Evolutionary conservation across 2,888 invertebrate species (phyloP), one percentile per base, ranked within the genome.

Genomic region (Blastobasis lacticolella): DNA sequence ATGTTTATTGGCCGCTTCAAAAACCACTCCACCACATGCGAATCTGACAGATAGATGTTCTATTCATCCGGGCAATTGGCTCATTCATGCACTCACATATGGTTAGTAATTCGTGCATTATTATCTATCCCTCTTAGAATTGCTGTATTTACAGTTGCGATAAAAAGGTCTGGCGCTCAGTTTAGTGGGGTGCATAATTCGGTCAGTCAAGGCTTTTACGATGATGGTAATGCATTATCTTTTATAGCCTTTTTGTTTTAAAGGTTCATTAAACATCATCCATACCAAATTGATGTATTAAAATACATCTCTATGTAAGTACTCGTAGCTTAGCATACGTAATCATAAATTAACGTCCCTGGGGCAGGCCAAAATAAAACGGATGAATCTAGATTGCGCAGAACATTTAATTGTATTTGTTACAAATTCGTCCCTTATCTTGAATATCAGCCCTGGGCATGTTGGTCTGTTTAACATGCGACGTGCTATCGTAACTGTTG

Each of bases 81-180:
- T 66, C 62, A 67, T 69, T 67, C 66, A 59, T 67, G 58, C 69
- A 63, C 79, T 59, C 69, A 63, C 80, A 78, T 78, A 76, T 78
- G 79, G 69, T 67, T 57, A 56, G 63, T 68, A 69, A 71, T 73
- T 64, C 56, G 56, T 57, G 23, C 59, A 54, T 66, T 67, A 67
- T 71, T 67, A 68, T 71, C 60, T 58, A 53, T 56, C 66, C 69
- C 71, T 69, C 59, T 54, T 60, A 60, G 59, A 59, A 62, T 60
- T 61, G 59, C 47, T n/a, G 46, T 49, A 49, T 53, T 50, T 54
- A 51, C 48, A 42, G 43, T 51, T 49, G 8, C 45, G 9, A 49
- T 49, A 50, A 55, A 53, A 52, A 48, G 49, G 8, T 7, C 38
- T 10, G 5, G 43, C 46, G 36, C 6, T 43, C 38, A 7, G 38